Conservation (phyloP, 2,888 invertebrate species). For the Hofmannophila pseudospretella region DNA sequence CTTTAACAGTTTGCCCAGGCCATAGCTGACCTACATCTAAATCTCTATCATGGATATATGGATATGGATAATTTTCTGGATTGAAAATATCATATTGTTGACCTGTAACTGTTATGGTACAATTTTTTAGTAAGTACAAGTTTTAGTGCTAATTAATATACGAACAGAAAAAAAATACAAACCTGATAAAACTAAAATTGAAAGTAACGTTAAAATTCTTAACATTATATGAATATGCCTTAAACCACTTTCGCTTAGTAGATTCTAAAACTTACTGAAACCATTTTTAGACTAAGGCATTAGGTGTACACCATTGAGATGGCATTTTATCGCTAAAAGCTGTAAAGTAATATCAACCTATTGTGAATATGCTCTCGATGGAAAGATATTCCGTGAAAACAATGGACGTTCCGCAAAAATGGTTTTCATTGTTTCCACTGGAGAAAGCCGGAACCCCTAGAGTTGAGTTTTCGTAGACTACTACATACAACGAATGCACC, state of each 20-base stretch:
- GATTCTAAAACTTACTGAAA: constrained; percentile 16
- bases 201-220: constrained; percentile 2
- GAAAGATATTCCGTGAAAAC: constrained; percentile 58
- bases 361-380: constrained; percentile 51
- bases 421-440: constrained; percentile 44
- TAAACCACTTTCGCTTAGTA: background rate
- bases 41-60: background rate
- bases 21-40: background rate
- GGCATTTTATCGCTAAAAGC: constrained; percentile 44
- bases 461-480: no score
- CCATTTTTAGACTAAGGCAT: constrained; percentile 13
- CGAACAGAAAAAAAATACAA: background rate
- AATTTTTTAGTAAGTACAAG: no score
- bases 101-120: constrained; percentile 3
- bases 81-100: background rate
- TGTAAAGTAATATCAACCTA: constrained; percentile 53
- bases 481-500: no score
- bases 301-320: constrained; percentile 17
- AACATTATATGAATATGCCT: constrained; percentile 5
- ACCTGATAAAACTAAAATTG: constrained; percentile 1
- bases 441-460: background rate
- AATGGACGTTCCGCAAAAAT: constrained; percentile 54
- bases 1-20: background rate
- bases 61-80: background rate
- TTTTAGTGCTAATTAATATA: no score